Conservation (phyloP, 2,113 vertebrate species). For the Mesitornis unicolor region DNA sequence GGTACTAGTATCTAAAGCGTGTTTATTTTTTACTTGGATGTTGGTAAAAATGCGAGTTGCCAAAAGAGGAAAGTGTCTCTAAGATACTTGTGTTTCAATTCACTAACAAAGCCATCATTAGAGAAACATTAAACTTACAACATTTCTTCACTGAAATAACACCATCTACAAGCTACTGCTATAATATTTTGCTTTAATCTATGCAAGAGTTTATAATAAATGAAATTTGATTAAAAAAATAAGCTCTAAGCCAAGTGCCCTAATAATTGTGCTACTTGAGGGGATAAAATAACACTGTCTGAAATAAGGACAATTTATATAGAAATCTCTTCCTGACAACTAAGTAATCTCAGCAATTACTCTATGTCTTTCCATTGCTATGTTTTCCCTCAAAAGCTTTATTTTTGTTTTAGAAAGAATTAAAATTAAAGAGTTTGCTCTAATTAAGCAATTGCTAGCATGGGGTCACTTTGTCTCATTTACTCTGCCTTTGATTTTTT, state of each 20-base stretch:
- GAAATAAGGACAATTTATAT: background rate
- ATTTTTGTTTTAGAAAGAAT: background rate
- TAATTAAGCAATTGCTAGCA: background rate
- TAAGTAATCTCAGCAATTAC: background rate
- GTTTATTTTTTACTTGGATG: background rate
- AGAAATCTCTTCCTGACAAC: background rate
- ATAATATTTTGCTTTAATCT: background rate
- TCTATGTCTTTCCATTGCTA: background rate
- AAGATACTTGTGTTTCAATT: background rate
- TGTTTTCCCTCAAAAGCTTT: background rate
- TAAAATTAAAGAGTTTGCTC: background rate
- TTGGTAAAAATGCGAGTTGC: background rate
- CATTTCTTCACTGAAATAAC: background rate
- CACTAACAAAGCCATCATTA: background rate
- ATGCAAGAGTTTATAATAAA: background rate
- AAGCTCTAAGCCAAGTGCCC: background rate
- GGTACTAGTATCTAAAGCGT: background rate
- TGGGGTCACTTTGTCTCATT: background rate
- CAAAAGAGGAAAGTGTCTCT: background rate
- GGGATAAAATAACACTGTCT: background rate
- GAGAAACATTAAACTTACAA: background rate
- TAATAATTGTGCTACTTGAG: background rate
- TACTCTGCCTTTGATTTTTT: background rate
- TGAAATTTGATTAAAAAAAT: background rate
- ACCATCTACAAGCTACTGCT: background rate